Evolutionary conservation across 2,888 invertebrate species (phyloP), one percentile per base, ranked within the genome.

Genomic region (Diarsia brunnea): DNA sequence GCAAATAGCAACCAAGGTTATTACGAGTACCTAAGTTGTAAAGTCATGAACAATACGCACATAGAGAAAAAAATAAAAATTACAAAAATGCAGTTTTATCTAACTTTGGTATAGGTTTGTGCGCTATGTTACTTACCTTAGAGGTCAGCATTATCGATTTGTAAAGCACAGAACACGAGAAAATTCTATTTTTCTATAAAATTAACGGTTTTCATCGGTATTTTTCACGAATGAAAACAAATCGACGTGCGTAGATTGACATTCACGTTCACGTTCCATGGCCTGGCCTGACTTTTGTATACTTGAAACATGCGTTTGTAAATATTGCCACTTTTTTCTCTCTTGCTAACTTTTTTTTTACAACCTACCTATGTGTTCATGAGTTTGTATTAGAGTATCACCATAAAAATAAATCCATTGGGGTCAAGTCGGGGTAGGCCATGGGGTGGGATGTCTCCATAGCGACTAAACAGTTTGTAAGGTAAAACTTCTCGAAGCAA

Each of bases 221-320:
- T 78, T 86, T 79, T 87, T 85, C 78, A 76, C 43, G 60, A 87
- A 75, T 61, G 49, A 77, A 84, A 84, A 84, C 84, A 84, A 84
- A 64, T 61, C 72, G 58, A 71, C 74, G 53, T 70, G 72, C 43
- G 5, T 45, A 19, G 11, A 16, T 8, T 19, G 16, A 4, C 16
- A 14, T 2, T 45, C 58, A 61, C 73, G 38, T 63, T 55, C 10
- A n/a, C 78, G 55, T 76, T 77, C 49, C 76, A 58, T 19, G 19
- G 19, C 8, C 8, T 19, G 19, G 19, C 16, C 8, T 24, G 24
- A 55, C 14, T 55, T 55, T 12, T 24, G 14, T 24, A 14, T 8
- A 55, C 0, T 1, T 55, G 16, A 24, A 24, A 55, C 24, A 24
- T 55, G n/a, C n/a, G n/a, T 24, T 53, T 53, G n/a, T n/a, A 53